Conservation (phyloP, 2,797 vertebrate species). For the Masticophis lateralis region DNA sequence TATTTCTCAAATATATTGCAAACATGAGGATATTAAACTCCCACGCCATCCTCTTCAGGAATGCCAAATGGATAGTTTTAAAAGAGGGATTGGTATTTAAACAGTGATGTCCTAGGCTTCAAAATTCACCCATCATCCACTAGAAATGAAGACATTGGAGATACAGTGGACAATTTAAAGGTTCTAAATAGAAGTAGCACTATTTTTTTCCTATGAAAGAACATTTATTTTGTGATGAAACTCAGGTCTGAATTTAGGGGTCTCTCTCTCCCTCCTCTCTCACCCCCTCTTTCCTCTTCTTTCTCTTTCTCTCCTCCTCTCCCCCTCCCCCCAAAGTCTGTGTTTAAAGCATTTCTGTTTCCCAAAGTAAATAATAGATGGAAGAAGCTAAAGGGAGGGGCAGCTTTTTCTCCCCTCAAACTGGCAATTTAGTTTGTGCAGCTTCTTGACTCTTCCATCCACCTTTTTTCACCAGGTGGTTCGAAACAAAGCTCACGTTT, state of each 20-base stretch:
- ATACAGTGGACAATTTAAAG: background rate
- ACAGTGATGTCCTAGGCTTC: background rate
- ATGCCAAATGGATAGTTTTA: background rate
- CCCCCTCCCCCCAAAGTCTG: rapidly evolving
- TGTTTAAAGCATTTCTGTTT: background rate
- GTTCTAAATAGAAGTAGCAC: background rate
- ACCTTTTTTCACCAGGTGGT: background rate
- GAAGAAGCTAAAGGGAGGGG: background rate
- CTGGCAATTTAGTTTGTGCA: background rate
- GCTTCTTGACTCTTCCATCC: background rate
- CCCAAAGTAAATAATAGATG: background rate
- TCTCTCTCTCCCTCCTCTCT: background rate
- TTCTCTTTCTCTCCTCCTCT: too few relatives aligned
- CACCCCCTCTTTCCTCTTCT: too few relatives aligned
- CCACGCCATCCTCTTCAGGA: background rate
- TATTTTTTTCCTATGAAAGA: background rate
- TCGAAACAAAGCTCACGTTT: background rate
- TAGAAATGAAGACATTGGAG: background rate
- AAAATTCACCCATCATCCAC: background rate
- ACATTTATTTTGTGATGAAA: background rate
- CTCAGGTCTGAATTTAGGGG: background rate
- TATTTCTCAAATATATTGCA: background rate
- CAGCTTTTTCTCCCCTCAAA: background rate
- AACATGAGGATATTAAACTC: background rate
- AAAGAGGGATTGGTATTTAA: background rate